A percentile compares a stretch with the other conserved stretches of the same genome.
Conservation (phyloP, 2,888 invertebrate genomes). For the Aelia acuminata region DNA sequence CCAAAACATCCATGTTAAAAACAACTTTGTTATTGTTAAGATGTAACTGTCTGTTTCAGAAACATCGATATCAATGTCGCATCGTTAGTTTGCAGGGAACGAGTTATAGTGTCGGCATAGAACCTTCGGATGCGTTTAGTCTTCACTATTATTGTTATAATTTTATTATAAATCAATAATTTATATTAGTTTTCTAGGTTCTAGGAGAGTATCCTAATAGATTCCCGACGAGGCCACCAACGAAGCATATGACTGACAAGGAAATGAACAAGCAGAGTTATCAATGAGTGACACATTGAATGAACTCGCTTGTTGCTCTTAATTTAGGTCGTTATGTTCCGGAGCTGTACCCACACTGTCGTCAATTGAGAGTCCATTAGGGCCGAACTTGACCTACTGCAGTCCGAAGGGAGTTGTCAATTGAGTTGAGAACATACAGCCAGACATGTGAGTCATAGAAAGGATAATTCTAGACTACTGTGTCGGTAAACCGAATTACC, state of each 20-base stretch:
- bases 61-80: too few relatives aligned
- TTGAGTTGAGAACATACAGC: not conserved
- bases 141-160: too few relatives aligned
- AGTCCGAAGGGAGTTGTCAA: not conserved
- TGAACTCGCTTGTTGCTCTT: constrained; percentile 2
- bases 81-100: too few relatives aligned
- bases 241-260: not conserved
- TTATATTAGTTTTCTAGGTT: not conserved
- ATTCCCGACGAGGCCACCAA: not conserved
- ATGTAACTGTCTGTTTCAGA: too few relatives aligned
- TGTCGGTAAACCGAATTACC: not conserved
- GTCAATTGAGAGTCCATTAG: not conserved
- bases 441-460: too few relatives aligned
- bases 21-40: too few relatives aligned
- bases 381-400: not conserved
- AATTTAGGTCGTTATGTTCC: constrained; percentile 15
- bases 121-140: too few relatives aligned
- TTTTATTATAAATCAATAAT: too few relatives aligned
- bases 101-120: too few relatives aligned
- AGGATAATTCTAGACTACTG: not conserved
- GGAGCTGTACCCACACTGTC: not conserved
- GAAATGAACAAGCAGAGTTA: constrained; percentile 28
- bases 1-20: too few relatives aligned
- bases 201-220: not conserved
- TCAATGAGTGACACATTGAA: constrained; percentile 30